phyloP scores from a whole-genome alignment of 2,113 vertebrate genomes.

The Lagopus leucura region DNA sequence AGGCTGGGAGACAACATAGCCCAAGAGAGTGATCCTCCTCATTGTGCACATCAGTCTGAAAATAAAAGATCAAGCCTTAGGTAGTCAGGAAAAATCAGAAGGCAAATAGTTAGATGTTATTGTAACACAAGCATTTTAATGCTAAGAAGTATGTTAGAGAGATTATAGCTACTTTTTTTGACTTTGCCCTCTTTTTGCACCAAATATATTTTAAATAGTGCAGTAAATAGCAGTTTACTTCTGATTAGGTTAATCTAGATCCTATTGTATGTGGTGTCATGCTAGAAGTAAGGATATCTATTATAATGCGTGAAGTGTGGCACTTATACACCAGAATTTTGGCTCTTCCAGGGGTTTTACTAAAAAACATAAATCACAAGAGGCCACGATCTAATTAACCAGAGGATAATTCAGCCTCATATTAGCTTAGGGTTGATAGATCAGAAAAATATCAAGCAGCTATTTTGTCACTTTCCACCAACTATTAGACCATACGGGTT shows the following conservation, averaged over 20 bases:
- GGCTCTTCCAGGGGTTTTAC: not conserved
- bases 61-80: not conserved
- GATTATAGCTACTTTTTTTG: not conserved
- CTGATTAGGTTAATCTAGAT: not conserved
- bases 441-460: not conserved
- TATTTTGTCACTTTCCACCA: not conserved
- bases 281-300: not conserved
- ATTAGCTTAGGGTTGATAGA: not conserved
- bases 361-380: not conserved
- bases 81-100: conserved; percentile 24
- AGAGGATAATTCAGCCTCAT: not conserved
- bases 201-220: not conserved
- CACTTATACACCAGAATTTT: not conserved
- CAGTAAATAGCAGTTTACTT: not conserved
- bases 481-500: not conserved
- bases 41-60: not conserved
- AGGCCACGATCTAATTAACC: not conserved
- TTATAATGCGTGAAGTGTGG: not conserved
- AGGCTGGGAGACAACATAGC: not conserved
- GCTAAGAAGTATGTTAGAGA: not conserved
- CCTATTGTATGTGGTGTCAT: accelerated
- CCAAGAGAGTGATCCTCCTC: not conserved
- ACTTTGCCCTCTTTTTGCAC: not conserved
- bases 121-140: conserved; percentile 7
- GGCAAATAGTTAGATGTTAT: not conserved